Evolutionary conservation across 2,888 invertebrate species (phyloP).

Genomic region (Erebia ligea): DNA sequence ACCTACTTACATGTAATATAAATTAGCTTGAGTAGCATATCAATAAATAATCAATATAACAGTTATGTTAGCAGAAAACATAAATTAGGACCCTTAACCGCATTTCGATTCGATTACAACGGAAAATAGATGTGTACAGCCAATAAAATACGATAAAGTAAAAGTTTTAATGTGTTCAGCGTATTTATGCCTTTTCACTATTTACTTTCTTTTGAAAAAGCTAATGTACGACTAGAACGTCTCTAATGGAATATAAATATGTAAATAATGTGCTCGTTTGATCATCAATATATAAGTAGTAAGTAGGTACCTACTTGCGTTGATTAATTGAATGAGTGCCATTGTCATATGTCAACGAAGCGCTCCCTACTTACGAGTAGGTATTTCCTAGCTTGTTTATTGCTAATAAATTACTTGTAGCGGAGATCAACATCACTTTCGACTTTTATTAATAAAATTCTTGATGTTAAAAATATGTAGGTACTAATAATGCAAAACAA

Average conservation of each 20-base stretch:
- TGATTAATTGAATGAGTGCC: slow-evolving; percentile 37
- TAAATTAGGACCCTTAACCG: background rate
- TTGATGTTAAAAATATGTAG: background rate
- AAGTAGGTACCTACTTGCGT: slow-evolving; percentile 23
- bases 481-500: too few species aligned
- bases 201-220: slow-evolving; percentile 28
- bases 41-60: background rate
- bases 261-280: slow-evolving; percentile 34
- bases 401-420: slow-evolving; percentile 12
- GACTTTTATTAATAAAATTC: background rate
- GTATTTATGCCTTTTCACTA: background rate
- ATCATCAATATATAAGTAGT: slow-evolving; percentile 19
- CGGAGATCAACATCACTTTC: background rate
- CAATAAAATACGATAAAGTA: background rate
- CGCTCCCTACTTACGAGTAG: slow-evolving; percentile 16
- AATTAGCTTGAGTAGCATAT: too few species aligned
- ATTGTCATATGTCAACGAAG: slow-evolving; percentile 24
- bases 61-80: background rate
- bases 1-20: too few species aligned
- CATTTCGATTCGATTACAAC: background rate
- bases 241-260: slow-evolving; percentile 39
- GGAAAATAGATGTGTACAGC: background rate
- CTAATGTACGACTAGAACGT: slow-evolving; percentile 26
- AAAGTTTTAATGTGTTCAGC: slow-evolving; percentile 19
- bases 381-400: slow-evolving; percentile 25